These are phyloP conservation scores for Mellilla xanthometata DNA, from an alignment of 2,888 invertebrate genomes.

Conservation along the genomic window DNA sequence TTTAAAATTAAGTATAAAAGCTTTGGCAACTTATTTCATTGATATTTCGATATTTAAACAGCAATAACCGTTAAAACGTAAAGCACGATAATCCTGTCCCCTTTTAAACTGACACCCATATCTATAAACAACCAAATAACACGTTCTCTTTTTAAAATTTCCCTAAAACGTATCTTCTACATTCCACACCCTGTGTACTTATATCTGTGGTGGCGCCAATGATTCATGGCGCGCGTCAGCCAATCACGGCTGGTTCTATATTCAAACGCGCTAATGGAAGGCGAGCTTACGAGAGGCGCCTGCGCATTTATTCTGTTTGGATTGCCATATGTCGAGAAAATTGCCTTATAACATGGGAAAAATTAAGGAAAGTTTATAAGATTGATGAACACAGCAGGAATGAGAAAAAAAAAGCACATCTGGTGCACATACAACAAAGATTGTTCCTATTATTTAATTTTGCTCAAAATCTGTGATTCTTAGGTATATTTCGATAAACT, in stretches of 20 bases:
- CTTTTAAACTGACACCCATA: slow-evolving; percentile 9
- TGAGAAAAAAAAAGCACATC: no score
- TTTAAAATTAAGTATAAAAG: neutral
- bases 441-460: no score
- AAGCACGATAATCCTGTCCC: neutral
- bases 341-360: neutral
- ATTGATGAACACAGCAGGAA: no score
- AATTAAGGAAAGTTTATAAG: neutral
- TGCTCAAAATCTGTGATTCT: no score
- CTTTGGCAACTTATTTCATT: no score
- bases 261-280: slow-evolving; percentile 78
- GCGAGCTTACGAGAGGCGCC: slow-evolving; percentile 62
- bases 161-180: slow-evolving; percentile 27
- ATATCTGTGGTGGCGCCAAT: slow-evolving; percentile 57
- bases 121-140: slow-evolving; percentile 21
- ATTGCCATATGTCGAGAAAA: slow-evolving; percentile 44
- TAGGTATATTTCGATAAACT: no score
- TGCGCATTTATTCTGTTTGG: slow-evolving; percentile 53
- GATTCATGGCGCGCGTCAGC: slow-evolving; percentile 59
- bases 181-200: slow-evolving; percentile 30
- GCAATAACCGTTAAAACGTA: neutral
- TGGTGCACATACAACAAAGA: no score
- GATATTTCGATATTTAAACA: neutral
- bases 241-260: slow-evolving; percentile 70
- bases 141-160: slow-evolving; percentile 26